phyloP scores from a whole-genome alignment of 1,140 invertebrate species.

The Drosophila dunni region DNA sequence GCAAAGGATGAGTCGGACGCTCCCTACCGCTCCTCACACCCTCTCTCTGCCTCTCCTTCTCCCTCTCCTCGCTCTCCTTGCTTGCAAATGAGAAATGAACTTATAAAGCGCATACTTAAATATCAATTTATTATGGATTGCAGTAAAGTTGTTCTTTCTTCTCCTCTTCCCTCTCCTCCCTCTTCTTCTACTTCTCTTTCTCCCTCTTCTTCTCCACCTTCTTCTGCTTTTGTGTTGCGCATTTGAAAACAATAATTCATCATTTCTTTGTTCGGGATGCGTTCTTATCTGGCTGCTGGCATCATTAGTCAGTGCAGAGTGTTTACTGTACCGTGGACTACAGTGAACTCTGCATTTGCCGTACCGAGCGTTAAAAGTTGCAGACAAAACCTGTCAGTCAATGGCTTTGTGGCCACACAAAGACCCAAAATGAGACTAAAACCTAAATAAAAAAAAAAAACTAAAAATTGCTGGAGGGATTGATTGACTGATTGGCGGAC shows the following conservation, averaged over 20 bases:
- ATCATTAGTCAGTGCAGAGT: conserved; percentile 67
- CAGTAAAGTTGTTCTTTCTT: neutral
- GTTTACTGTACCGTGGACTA: neutral
- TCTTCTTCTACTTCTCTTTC: neutral
- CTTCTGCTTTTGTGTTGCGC: conserved; percentile 19
- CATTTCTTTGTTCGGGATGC: conserved; percentile 47
- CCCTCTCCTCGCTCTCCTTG: neutral
- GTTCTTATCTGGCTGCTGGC: conserved; percentile 37
- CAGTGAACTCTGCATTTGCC: conserved; percentile 5
- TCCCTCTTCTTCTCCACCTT: neutral
- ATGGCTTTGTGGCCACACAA: conserved; percentile 30
- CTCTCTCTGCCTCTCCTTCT: neutral
- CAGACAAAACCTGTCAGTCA: conserved; percentile 57
- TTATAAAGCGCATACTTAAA: conserved; percentile 59
- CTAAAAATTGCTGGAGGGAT: neutral
- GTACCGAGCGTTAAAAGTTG: conserved; percentile 14
- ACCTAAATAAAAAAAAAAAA: neutral
- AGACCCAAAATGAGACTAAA: conserved; percentile 5
- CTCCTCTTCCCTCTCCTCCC: neutral
- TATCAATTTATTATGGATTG: conserved; percentile 65
- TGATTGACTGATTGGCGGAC: neutral
- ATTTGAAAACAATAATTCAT: conserved; percentile 71
- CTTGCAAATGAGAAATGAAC: conserved; percentile 36
- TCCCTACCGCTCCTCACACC: too few species aligned
- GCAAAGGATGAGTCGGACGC: neutral